Evolutionary conservation across 2,113 vertebrate genomes (phyloP), one percentile per base, ranked within the genome.

Genomic region (Cynocephalus volans): DNA sequence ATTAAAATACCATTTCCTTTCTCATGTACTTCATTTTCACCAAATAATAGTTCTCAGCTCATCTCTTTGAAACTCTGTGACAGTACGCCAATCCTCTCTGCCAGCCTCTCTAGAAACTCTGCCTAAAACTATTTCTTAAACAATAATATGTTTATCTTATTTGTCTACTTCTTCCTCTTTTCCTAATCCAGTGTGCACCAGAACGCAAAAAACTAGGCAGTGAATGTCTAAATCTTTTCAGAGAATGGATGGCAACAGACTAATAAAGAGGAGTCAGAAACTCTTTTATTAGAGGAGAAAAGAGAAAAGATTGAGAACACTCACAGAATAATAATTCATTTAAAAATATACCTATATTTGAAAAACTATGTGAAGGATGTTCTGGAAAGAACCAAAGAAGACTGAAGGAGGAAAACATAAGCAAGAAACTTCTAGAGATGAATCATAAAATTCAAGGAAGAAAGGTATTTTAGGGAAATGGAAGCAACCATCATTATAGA

Each of bases 141-240:
- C 23, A 93, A 79, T 54, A 84, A 79, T 89, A 45, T 81, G 81
- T 76, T 94, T 92, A 3, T 90, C 21, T 84, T 95, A 67, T 62
- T n/a, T 93, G 14, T 86, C 56, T 81, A 75, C 48, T 92, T 41
- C 52, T 24, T 64, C 31, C 36, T 60, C 17, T 28, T 72, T 64
- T 83, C 4, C 48, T 60, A 41, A 86, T 79, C 56, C 62, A 73
- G 6, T 80, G 11, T 75, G 31, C 70, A 36, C 31, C 5, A 60
- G 19, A 82, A 56, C n/a, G 14, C 12, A 80, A 75, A 89, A 60
- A 41, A 75, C 52, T 79, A 62, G 14, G 31, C 41, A 54, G 13
- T 23, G 15, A 92, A 18, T 69, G 11, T 12, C 23, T 52, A 86
- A 52, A 81, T 18, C 21, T 6, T 93, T 90, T 64, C 48, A 70